Evolutionary conservation across 2,797 vertebrate genomes (phyloP).

Genomic region (Pangasius macronema): DNA sequence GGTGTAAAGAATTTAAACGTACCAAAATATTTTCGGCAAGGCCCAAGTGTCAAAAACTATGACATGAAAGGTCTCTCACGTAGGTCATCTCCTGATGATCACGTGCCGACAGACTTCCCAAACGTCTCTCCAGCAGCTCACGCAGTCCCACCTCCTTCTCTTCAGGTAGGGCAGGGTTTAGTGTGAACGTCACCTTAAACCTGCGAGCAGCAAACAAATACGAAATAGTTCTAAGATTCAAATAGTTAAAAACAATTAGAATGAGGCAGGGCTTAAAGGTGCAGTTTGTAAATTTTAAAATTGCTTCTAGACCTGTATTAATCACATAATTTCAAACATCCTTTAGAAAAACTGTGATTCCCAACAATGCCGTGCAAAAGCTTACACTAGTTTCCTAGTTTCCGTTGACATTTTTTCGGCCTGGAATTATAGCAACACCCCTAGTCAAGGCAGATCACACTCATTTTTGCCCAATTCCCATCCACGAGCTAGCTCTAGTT

Average conservation of each 20-base stretch:
- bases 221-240: background rate
- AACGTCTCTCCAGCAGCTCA: slow-evolving; percentile 78
- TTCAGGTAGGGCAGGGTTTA: slow-evolving; percentile 79
- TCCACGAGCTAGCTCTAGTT: background rate
- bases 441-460: background rate
- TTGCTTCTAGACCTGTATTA: background rate
- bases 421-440: background rate
- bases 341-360: background rate
- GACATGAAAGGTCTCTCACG: slow-evolving; percentile 71
- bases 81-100: slow-evolving; percentile 90
- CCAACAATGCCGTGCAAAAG: background rate
- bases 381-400: background rate
- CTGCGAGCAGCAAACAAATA: slow-evolving; percentile 64
- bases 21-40: background rate
- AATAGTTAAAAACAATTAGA: background rate
- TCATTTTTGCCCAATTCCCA: background rate
- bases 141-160: slow-evolving; percentile 69
- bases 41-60: background rate
- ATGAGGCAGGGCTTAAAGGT: background rate
- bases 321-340: background rate
- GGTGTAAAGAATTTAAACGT: background rate
- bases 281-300: background rate
- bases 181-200: slow-evolving; percentile 87
- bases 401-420: background rate
- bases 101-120: slow-evolving; percentile 80